A percentile compares a stretch with the other conserved stretches of the same genome.
Conservation (phyloP, 2,113 vertebrate genomes). For the Entelurus aequoreus region DNA sequence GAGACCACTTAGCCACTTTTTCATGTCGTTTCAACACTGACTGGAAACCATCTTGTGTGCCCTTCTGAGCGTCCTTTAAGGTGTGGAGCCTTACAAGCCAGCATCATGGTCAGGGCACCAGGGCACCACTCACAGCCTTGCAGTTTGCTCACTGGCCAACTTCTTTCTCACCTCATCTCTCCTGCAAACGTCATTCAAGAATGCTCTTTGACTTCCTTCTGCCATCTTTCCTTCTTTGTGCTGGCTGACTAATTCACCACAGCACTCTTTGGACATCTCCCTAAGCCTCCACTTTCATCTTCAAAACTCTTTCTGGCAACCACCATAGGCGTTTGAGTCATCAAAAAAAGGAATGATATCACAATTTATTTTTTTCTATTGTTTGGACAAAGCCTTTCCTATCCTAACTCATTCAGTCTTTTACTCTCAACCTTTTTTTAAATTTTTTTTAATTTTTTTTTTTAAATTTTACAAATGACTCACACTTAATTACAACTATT, state of each 20-base stretch:
- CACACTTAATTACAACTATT: background rate
- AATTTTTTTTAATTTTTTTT: background rate
- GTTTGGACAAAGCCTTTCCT: conserved; percentile 17
- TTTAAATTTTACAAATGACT: background rate
- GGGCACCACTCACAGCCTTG: conserved; percentile 41
- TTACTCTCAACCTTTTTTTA: too few relatives aligned
- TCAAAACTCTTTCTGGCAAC: background rate
- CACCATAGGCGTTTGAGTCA: conserved; percentile 2
- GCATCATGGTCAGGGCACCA: conserved; percentile 22
- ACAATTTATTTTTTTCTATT: conserved; percentile 30
- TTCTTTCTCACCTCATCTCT: background rate
- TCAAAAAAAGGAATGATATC: background rate
- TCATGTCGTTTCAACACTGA: conserved; percentile 10
- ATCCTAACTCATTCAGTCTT: too few relatives aligned
- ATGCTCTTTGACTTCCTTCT: conserved; percentile 4
- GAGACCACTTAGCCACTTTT: conserved; percentile 3
- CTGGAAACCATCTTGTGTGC: conserved; percentile 28
- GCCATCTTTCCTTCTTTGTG: conserved; percentile 14
- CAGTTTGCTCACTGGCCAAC: conserved; percentile 21
- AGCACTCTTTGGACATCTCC: background rate
- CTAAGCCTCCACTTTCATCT: conserved; percentile 17
- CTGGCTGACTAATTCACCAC: conserved; percentile 6
- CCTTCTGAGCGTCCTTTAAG: conserved; percentile 26
- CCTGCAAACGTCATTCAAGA: conserved; percentile 40
- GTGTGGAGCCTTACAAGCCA: conserved; percentile 20